Percentiles rank a stretch among this genome's conserved stretches.
Evolutionary conservation across 2,888 invertebrate species (phyloP).

Genomic region (Metalampra italica): DNA sequence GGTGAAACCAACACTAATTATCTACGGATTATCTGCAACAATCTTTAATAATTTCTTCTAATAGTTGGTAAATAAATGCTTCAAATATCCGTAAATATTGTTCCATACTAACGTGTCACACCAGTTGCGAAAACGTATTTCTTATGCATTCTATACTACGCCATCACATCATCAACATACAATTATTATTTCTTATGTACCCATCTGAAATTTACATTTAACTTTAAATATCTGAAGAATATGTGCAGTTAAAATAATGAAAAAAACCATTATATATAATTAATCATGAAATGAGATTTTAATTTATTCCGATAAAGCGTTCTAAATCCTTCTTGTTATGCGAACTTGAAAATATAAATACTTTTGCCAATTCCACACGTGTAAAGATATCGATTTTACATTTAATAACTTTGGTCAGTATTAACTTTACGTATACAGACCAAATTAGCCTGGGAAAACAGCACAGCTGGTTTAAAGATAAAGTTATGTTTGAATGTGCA

Average conservation of each 20-base stretch:
- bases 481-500: not conserved
- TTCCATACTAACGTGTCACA: slow-evolving; percentile 1
- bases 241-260: too few species aligned
- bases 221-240: too few species aligned
- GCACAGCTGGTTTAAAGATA: not conserved
- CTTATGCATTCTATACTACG: slow-evolving; percentile 10
- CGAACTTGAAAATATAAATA: not conserved
- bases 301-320: too few species aligned
- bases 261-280: too few species aligned
- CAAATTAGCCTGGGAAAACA: not conserved
- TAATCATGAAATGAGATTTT: too few species aligned
- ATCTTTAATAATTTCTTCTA: slow-evolving; percentile 3
- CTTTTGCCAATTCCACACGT: not conserved
- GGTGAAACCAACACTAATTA: slow-evolving; percentile 1
- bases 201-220: not conserved
- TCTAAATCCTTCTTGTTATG: too few species aligned
- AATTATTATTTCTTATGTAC: not conserved
- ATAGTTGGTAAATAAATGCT: slow-evolving; percentile 10
- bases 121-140: slow-evolving; percentile 5
- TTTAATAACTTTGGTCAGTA: not conserved
- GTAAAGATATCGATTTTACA: not conserved
- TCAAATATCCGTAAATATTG: slow-evolving; percentile 7
- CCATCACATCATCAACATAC: not conserved
- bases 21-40: slow-evolving; percentile 1
- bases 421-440: not conserved